Conservation (phyloP, 2,113 vertebrate genomes). For the Protobothrops flavoviridis region DNA sequence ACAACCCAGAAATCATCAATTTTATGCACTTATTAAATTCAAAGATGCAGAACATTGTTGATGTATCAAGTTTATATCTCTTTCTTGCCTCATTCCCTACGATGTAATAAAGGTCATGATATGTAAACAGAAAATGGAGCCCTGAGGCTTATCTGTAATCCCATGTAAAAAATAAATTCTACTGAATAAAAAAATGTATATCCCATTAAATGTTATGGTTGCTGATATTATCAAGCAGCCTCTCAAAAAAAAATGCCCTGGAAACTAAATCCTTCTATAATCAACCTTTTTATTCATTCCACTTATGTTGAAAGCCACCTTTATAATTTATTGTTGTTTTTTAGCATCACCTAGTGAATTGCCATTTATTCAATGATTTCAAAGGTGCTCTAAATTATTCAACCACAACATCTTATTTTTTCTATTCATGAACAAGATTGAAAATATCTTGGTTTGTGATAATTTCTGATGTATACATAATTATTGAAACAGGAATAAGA, state of each 20-base stretch:
- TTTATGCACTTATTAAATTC: background rate
- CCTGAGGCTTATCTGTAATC: background rate
- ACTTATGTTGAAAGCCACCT: background rate
- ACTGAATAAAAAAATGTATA: background rate
- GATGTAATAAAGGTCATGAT: background rate
- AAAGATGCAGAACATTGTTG: background rate
- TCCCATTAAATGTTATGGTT: background rate
- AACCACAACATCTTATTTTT: conserved; percentile 16
- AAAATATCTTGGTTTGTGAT: background rate
- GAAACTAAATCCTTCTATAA: background rate
- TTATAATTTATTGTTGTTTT: background rate
- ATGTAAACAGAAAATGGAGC: background rate
- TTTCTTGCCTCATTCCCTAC: background rate
- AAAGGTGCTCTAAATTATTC: conserved; percentile 8
- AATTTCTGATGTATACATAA: background rate
- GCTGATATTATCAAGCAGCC: background rate
- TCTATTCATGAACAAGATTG: background rate
- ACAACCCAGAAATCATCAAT: background rate
- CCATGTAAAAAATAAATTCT: background rate
- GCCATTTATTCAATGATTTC: background rate
- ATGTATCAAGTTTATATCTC: background rate
- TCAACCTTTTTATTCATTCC: background rate
- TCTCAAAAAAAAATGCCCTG: background rate
- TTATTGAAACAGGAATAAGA: background rate
- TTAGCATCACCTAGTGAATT: background rate